phyloP scores from a whole-genome alignment of 2,888 invertebrate genomes.

The Tetranychus truncatus region DNA sequence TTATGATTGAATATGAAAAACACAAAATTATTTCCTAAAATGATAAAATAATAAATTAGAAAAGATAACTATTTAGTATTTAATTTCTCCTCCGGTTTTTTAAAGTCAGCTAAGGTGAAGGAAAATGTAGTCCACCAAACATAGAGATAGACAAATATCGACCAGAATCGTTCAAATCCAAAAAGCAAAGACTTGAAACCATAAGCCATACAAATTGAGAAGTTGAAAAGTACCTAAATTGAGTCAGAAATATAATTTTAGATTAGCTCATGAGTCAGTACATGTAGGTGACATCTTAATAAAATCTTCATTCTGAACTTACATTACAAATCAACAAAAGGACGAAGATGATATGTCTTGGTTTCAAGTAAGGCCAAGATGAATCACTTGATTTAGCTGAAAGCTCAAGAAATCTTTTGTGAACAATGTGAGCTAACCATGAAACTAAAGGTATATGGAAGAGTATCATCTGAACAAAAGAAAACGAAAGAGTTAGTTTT shows the following conservation, averaged over 20 bases:
- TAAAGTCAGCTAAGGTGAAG: background rate
- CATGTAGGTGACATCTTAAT: too few species aligned
- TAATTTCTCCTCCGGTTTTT: background rate
- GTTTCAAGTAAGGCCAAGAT: slow-evolving; percentile 17
- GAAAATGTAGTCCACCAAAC: slow-evolving; percentile 19
- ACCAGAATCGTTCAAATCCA: slow-evolving; percentile 24
- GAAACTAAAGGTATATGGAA: slow-evolving; percentile 58
- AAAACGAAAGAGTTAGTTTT: slow-evolving; percentile 4
- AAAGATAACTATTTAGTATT: background rate
- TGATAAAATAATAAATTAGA: background rate
- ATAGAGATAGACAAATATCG: slow-evolving; percentile 22
- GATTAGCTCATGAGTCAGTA: too few species aligned
- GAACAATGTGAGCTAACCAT: slow-evolving; percentile 47
- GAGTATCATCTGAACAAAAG: slow-evolving; percentile 35
- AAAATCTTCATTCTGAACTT: background rate
- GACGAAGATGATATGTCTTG: slow-evolving; percentile 22
- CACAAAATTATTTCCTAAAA: background rate
- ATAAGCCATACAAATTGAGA: slow-evolving; percentile 18
- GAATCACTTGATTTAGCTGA: slow-evolving; percentile 12
- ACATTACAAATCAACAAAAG: slow-evolving; percentile 24
- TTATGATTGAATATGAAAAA: background rate
- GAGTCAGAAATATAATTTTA: background rate
- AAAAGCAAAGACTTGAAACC: slow-evolving; percentile 23
- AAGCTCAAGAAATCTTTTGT: slow-evolving; percentile 21
- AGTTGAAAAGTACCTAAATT: slow-evolving; percentile 7